Base-by-base conservation (phyloP, 2,888 invertebrate genomes). In the Norana najaformis region DNA sequence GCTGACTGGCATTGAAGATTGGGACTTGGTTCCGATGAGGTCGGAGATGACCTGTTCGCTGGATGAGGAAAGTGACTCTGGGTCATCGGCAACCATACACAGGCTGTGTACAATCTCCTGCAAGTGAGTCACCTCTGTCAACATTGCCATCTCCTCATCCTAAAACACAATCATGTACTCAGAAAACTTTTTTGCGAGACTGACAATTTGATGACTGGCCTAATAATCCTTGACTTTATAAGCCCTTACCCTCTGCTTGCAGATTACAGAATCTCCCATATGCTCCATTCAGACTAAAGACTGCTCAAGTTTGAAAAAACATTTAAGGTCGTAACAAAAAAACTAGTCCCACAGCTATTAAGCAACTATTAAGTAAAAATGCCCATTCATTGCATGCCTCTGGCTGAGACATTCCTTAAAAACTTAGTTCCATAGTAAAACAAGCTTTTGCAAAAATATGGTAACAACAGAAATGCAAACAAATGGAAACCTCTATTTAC, bases 121-220 rank as follows among this genome's bases (percentile, higher is more conserved):
- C 91, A 99, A 96, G 95, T 98, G 98, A 18, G 97, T 97, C 93
- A 98, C 96, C 95, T 99, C 99, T 93, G 97, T 97, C 95, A 98
- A 95, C 96, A 99, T 97, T 90, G 97, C 97, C 93, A 98, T 97
- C 96, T 99, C 98, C 95, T 97, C 97, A 95, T 98, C 97, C 97
- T 97, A 85, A n/a, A 30, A 69, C 69, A 69, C 30, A n/a, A 69
- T 8, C 30, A 69, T n/a, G n/a, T 69, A 30, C 69, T n/a, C 11
- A 69, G 69, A 69, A 69, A 69, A 30, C 41, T 69, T 69, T 69
- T 69, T 69, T 69, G 69, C 16, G 1, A n/a, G 69, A 69, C n/a
- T 69, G 30, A n/a, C 16, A 13, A 69, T n/a, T 69, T n/a, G 69
- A 2, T 69, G 69, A 69, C 69, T n/a, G n/a, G 16, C 69, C n/a